phyloP scores from a whole-genome alignment of 2,113 vertebrate species.

The Centropus bengalensis region DNA sequence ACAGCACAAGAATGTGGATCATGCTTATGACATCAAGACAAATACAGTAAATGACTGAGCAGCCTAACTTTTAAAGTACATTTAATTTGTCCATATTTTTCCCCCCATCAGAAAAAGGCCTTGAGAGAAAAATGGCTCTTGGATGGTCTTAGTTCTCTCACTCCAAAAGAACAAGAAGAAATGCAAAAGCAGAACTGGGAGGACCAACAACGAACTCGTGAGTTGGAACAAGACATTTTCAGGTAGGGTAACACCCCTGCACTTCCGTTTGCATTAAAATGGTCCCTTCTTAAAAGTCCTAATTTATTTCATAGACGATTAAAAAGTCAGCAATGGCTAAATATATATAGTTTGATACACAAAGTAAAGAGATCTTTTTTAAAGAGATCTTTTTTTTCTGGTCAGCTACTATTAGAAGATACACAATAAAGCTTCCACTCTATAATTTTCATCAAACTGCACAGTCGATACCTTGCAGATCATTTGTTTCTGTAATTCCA shows the following conservation, averaged over 20 bases:
- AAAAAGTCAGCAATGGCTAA: background rate
- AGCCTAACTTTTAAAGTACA: background rate
- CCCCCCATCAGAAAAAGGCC: constrained; percentile 86
- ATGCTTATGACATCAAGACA: background rate
- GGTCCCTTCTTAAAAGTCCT: background rate
- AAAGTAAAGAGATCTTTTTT: background rate
- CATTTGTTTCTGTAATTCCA: background rate
- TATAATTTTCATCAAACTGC: background rate
- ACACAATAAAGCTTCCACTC: background rate
- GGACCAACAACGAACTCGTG: constrained; percentile 82
- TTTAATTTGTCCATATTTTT: background rate
- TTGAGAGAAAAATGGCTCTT: constrained; percentile 95
- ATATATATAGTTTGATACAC: background rate
- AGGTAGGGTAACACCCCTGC: constrained; percentile 75
- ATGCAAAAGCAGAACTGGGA: constrained; percentile 86
- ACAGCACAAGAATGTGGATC: background rate
- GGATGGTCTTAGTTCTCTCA: constrained; percentile 87
- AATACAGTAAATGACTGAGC: background rate
- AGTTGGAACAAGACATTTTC: constrained; percentile 86
- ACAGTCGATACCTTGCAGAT: background rate
- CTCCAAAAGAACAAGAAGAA: constrained; percentile 88
- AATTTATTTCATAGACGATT: background rate
- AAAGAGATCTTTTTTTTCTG: background rate
- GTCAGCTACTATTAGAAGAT: background rate
- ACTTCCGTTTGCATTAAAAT: background rate